These are phyloP conservation scores for Andrena camellia DNA, from an alignment of 2,888 invertebrate species.

Conservation along the genomic window DNA sequence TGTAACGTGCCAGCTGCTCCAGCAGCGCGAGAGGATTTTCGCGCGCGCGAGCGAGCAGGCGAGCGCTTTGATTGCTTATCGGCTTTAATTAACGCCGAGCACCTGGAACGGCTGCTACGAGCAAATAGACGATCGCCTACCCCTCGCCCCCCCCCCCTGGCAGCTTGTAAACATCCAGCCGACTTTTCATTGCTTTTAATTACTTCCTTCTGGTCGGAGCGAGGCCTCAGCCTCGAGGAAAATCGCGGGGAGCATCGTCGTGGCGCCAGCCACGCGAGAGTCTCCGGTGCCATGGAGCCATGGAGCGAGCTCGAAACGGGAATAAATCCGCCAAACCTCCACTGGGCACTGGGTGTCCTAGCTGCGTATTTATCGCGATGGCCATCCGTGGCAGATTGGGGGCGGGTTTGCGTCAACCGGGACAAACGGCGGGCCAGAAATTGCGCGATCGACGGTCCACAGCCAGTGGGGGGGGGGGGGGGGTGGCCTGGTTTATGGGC, in stretches of 20 bases:
- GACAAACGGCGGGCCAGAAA: background rate
- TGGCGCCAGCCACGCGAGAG: accelerated
- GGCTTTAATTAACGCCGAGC: constrained; percentile 34
- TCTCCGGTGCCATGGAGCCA: too few relatives aligned
- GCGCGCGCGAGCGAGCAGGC: background rate
- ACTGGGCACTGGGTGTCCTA: background rate
- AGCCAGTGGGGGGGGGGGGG: too few relatives aligned
- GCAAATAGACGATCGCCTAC: constrained; percentile 8
- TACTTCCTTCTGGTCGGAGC: background rate
- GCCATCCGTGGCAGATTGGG: background rate
- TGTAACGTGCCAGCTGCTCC: background rate
- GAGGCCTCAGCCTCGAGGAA: background rate
- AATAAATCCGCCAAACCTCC: background rate
- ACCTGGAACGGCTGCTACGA: constrained; percentile 17
- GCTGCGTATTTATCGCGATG: constrained; percentile 16
- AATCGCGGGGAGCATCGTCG: too few relatives aligned
- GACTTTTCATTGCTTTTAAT: constrained; percentile 18
- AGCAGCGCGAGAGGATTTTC: constrained; percentile 9
- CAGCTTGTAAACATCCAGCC: constrained; percentile 15
- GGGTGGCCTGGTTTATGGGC: background rate
- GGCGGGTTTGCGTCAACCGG: constrained; percentile 14
- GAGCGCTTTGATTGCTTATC: constrained; percentile 21
- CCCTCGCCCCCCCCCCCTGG: background rate
- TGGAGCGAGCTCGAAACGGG: background rate
- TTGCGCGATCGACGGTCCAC: constrained; percentile 1